Base-by-base conservation (phyloP, 2,797 vertebrate species). In the Streptopelia turtur region DNA sequence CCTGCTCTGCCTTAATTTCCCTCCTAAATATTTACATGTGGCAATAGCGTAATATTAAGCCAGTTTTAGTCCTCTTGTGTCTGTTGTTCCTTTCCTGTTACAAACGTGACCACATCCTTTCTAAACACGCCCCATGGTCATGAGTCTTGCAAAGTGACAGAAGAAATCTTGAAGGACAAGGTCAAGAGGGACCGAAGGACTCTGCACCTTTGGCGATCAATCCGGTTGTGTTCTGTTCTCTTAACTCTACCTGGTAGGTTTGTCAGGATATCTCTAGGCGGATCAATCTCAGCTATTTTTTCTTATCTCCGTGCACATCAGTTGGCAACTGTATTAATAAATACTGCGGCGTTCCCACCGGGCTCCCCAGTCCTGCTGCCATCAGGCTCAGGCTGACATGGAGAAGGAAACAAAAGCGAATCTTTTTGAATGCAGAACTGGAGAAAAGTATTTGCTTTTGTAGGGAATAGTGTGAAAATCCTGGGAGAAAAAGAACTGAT, bases 11-110 rank as follows among this genome's bases (percentile, higher is more conserved):
- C 11, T 56, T n/a, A 2, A 4, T 74, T 65, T 63, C 25, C 61
- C 66, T 79, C 25, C n/a, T 49, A 4, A 66, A 14, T 22, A 18
- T 57, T 75, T 39, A n/a, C 7, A 2, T 12, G 3, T 14, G 15
- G 18, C 24, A 47, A 5, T 3, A 33, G 12, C 5, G 3, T 30
- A 4, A 18, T 9, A 15, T 14, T 18, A 56, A 65, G 15, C 20
- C n/a, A 33, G 11, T 16, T 78, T 69, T 64, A 13, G n/a, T 82
- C 47, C 30, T 52, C 0, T 0, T 4, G 28, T 13, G 16, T 5
- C 18, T 33, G 35, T 31, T 17, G 10, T 30, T 59, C 39, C n/a
- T n/a, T 31, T 56, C 11, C 72, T 11, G 13, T 20, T 55, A 14
- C 35, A 30, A 69, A 5, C 49, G 18, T 20, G 43, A 45, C 43